A percentile compares a stretch with the other conserved stretches of the same genome.
phyloP scores from a whole-genome alignment of 2,797 vertebrate species.

The Rhinatrema bivittatum region DNA sequence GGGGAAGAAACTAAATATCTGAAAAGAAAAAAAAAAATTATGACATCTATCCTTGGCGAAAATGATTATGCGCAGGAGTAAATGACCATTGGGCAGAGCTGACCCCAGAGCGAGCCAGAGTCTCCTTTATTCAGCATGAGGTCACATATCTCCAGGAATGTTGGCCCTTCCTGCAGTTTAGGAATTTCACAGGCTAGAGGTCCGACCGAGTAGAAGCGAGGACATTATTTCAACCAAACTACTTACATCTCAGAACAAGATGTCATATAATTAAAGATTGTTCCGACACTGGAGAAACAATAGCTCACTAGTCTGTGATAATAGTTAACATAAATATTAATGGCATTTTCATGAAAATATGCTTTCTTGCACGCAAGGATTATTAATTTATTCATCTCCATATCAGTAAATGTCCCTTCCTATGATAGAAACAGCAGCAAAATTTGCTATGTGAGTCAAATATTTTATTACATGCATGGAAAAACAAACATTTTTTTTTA shows the following conservation, averaged over 20 bases:
- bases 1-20: no score
- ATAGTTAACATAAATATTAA: slow-evolving; percentile 43
- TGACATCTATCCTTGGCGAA: no score
- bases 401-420: slow-evolving; percentile 2
- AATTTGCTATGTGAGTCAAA: slow-evolving; percentile 12
- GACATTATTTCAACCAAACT: slow-evolving; percentile 35
- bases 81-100: no score
- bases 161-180: no score
- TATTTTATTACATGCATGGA: slow-evolving; percentile 8
- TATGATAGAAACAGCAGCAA: slow-evolving; percentile 14
- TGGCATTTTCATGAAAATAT: slow-evolving; percentile 34
- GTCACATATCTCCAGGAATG: no score
- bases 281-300: slow-evolving; percentile 19
- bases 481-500: slow-evolving; percentile 22
- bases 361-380: slow-evolving; percentile 22
- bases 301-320: slow-evolving; percentile 30
- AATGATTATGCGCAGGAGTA: no score
- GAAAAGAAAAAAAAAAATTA: no score
- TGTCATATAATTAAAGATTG: slow-evolving; percentile 15
- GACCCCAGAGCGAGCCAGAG: no score
- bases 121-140: no score
- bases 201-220: slow-evolving; percentile 25
- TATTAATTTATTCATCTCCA: slow-evolving; percentile 20
- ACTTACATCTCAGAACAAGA: slow-evolving; percentile 23
- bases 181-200: no score